These are phyloP conservation scores for Epizoanthus ramosus DNA, from an alignment of 92 coral and sea anemone species.

Conservation along the genomic window DNA sequence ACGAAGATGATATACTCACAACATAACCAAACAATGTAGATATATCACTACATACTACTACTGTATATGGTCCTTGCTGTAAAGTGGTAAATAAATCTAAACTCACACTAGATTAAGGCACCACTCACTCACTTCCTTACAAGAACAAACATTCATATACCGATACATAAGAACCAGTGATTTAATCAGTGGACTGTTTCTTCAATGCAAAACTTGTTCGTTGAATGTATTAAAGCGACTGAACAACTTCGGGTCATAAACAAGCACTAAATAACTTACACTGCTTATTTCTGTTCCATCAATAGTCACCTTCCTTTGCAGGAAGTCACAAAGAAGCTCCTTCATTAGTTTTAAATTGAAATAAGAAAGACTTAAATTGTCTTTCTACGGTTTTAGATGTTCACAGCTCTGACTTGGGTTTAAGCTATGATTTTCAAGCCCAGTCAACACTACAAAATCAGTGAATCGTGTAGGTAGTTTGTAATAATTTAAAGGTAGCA, in stretches of 20 bases:
- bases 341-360: constrained; percentile 37
- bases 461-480: neutral
- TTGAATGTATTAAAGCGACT: neutral
- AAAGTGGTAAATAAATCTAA: too few relatives aligned
- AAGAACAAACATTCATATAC: too few relatives aligned
- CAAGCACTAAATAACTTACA: constrained; percentile 48
- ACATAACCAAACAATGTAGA: too few relatives aligned
- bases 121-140: too few relatives aligned
- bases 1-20: too few relatives aligned
- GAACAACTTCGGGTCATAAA: neutral
- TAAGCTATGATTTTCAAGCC: neutral
- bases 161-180: neutral
- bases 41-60: too few relatives aligned
- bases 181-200: neutral
- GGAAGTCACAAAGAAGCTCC: constrained; percentile 63
- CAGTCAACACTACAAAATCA: neutral
- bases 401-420: neutral
- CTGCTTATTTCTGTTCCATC: constrained; percentile 52
- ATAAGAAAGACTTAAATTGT: neutral
- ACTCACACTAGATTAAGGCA: too few relatives aligned
- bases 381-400: too few relatives aligned
- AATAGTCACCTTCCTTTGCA: constrained; percentile 45
- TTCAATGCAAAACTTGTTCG: neutral
- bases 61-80: too few relatives aligned
- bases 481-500: constrained; percentile 22